Conservation (phyloP, 2,888 invertebrate species). For the Philopedon plagiatum region DNA sequence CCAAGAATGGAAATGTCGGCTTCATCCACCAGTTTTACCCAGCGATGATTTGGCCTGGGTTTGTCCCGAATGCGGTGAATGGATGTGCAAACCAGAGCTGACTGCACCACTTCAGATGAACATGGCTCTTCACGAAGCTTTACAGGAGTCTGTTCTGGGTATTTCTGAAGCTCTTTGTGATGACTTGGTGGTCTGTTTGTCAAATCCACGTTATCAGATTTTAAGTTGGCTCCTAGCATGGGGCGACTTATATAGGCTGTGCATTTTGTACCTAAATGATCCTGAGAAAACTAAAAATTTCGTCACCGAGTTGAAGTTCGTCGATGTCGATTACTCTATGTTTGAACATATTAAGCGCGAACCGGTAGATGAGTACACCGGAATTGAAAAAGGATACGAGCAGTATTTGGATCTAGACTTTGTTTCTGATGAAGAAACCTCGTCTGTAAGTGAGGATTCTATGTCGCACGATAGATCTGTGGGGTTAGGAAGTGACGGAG, state of each 20-base stretch:
- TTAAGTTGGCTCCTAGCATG: constrained; percentile 80
- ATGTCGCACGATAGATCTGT: constrained; percentile 69
- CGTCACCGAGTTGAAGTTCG: constrained; percentile 81
- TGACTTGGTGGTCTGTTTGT: constrained; percentile 79
- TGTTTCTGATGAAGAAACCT: constrained; percentile 58
- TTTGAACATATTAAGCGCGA: constrained; percentile 73
- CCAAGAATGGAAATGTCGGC: constrained; percentile 65
- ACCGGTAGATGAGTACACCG: constrained; percentile 67
- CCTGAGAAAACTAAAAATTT: constrained; percentile 76
- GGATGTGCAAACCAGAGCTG: constrained; percentile 64
- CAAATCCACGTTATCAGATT: constrained; percentile 80
- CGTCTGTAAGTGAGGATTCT: constrained; percentile 67
- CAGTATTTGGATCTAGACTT: constrained; percentile 61
- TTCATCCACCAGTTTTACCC: constrained; percentile 63
- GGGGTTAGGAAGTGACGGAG: constrained; percentile 69
- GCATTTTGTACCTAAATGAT: constrained; percentile 72
- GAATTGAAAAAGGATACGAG: constrained; percentile 64
- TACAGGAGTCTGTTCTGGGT: constrained; percentile 75
- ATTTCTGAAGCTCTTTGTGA: constrained; percentile 77
- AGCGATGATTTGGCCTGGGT: constrained; percentile 64
- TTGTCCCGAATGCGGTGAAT: constrained; percentile 65
- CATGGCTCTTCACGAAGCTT: constrained; percentile 67
- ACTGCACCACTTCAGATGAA: constrained; percentile 62
- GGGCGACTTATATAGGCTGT: constrained; percentile 72
- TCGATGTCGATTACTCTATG: constrained; percentile 80